Base-by-base conservation (phyloP, 1,140 invertebrate genomes). In the Nasonia vitripennis region DNA sequence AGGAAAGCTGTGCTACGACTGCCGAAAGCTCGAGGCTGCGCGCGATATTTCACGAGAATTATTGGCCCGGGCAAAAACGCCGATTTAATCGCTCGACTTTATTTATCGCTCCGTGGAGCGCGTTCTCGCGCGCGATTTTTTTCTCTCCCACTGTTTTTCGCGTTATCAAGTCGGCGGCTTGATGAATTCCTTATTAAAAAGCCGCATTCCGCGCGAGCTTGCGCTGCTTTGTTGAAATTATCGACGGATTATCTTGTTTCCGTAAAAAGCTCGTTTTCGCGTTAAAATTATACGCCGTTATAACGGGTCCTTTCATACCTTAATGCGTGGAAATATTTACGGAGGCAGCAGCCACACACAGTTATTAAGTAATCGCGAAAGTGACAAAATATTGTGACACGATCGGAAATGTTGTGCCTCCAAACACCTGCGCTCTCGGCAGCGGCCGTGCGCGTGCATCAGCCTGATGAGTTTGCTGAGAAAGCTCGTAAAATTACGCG, bases 41-140 rank as follows among this genome's bases (percentile, higher is more conserved):
- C 86, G 86, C 87, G 88, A 90, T 89, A 88, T 88, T 89, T 89
- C 88, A 90, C 78, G 84, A 86, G 86, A 90, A 89, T 90, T 90
- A 90, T 90, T 89, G 88, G 88, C 81, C 86, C 55, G 37, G 86
- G 87, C 86, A 87, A 89, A 90, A 89, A 89, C 85, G 81, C 87
- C 86, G 89, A 90, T 90, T 87, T 89, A 89, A 90, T 90, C 88
- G 86, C 87, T 90, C 87, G 74, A 87, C 87, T 85, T 88, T 90
- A 90, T 90, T 90, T 90, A 90, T 90, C 89, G 84, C 88, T 80
- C 68, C 27, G 27, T 48, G 48, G 34, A 74, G n/a, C 81, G n/a
- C 81, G 71, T 74, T 82, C 62, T 51, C 85, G 87, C 87, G 55
- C 5, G 20, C 27, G 27, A 37, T 37, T 37, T 86, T 88, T 87